Conservation (phyloP, 2,113 vertebrate species). For the Lagopus muta region DNA sequence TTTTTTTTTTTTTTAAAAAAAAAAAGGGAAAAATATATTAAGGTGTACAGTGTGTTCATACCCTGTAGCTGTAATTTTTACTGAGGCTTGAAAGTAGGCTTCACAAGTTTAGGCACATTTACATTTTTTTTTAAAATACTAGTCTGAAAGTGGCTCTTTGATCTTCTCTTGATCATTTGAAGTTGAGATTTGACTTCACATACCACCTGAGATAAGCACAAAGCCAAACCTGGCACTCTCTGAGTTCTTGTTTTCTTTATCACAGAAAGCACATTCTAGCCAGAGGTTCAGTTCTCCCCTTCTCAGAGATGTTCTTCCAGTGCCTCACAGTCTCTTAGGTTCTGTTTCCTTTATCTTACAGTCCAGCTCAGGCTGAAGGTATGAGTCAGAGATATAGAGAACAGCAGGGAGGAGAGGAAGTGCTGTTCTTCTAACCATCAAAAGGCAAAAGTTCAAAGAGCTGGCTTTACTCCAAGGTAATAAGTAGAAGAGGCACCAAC, state of each 20-base stretch:
- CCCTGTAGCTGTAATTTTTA: constrained; percentile 33
- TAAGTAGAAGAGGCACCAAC: not conserved
- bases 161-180: constrained; percentile 36
- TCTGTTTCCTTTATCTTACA: not conserved
- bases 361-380: not conserved
- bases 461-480: constrained; percentile 17
- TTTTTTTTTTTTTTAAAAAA: no score
- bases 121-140: not conserved
- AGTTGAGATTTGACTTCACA: not conserved
- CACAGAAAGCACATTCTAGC: not conserved
- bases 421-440: constrained; percentile 34
- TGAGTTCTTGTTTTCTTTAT: not conserved
- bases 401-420: constrained; percentile 50
- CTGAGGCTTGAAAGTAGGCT: not conserved
- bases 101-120: not conserved
- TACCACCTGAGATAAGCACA: constrained; percentile 29
- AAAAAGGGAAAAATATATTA: not conserved
- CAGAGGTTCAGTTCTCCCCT: not conserved
- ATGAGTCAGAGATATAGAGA: constrained; percentile 36
- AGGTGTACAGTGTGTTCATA: not conserved
- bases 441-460: constrained; percentile 55
- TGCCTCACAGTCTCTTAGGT: not conserved
- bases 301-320: not conserved
- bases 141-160: constrained; percentile 18
- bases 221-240: not conserved